Conservation (phyloP, 1,140 invertebrate species). For the Drosophila lowei region DNA sequence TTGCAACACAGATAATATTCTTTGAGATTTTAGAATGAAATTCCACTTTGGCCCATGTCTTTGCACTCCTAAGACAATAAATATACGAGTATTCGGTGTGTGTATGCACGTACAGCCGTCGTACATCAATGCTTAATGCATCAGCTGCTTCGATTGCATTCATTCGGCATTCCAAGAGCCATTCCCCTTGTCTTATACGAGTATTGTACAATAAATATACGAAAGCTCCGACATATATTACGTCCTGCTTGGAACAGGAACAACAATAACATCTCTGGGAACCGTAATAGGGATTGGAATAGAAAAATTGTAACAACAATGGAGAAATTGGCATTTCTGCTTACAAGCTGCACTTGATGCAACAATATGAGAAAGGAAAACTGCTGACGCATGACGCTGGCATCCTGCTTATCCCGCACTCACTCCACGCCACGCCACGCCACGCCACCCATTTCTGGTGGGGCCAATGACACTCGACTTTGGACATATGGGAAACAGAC, state of each 20-base stretch:
- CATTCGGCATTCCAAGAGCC: conserved; percentile 19
- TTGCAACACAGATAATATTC: too few relatives aligned
- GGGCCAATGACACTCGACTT: conserved; percentile 63
- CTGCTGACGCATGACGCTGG: conserved; percentile 62
- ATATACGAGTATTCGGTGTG: too few relatives aligned
- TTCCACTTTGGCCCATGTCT: too few relatives aligned
- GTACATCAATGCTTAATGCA: conserved; percentile 35
- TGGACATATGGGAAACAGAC: conserved; percentile 37
- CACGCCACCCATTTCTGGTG: conserved; percentile 11
- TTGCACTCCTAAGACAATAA: too few relatives aligned
- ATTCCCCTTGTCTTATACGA: conserved; percentile 27
- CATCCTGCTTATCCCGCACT: conserved; percentile 37
- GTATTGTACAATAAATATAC: conserved; percentile 34
- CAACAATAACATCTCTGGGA: conserved; percentile 28
- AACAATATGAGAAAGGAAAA: conserved; percentile 58
- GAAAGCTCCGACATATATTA: conserved; percentile 39
- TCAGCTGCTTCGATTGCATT: conserved; percentile 46
- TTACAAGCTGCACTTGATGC: conserved; percentile 50
- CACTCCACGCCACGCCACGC: conserved; percentile 1
- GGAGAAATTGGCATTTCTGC: conserved; percentile 47
- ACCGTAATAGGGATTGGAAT: conserved; percentile 4
- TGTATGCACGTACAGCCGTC: conserved; percentile 21
- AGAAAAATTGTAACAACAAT: conserved; percentile 27
- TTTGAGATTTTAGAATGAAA: background rate
- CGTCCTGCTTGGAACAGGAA: conserved; percentile 8